Percentiles rank a stretch among this genome's conserved stretches.
These are phyloP conservation scores for Todus mexicanus DNA, from an alignment of 2,797 vertebrate genomes.

Conservation along the genomic window DNA sequence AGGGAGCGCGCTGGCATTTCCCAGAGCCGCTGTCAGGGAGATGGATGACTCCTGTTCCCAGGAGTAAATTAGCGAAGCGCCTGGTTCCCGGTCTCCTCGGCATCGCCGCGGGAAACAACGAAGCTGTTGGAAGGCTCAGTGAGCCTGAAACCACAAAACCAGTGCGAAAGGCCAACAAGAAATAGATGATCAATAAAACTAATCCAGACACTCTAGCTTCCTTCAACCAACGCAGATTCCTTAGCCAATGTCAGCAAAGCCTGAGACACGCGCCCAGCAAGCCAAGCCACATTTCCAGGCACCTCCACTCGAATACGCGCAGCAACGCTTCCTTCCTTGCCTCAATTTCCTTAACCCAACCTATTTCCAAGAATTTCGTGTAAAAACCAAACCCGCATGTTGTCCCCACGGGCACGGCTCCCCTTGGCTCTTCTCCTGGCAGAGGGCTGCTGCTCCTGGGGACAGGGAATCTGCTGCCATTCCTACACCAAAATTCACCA, in stretches of 20 bases:
- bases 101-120: neutral
- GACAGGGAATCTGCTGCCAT: too few species aligned
- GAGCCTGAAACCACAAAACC: neutral
- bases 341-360: neutral
- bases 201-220: neutral
- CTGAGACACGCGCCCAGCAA: neutral
- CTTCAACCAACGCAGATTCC: neutral
- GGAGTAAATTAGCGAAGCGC: neutral
- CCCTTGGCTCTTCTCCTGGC: too few species aligned
- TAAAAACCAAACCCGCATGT: neutral
- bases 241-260: neutral
- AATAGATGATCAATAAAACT: neutral
- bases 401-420: fast-evolving
- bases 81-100: neutral
- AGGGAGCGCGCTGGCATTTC: conserved; percentile 31
- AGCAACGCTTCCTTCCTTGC: neutral
- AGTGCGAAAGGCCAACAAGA: neutral
- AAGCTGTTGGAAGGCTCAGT: neutral
- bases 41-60: conserved; percentile 26
- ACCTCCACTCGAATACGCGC: neutral
- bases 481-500: neutral
- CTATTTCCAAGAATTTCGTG: neutral
- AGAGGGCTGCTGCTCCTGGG: neutral
- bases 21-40: conserved; percentile 9
- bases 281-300: neutral